A percentile compares a stretch with the other conserved stretches of the same genome.
Conservation (phyloP, 1,140 invertebrate species). For the Zaprionus taronus region DNA sequence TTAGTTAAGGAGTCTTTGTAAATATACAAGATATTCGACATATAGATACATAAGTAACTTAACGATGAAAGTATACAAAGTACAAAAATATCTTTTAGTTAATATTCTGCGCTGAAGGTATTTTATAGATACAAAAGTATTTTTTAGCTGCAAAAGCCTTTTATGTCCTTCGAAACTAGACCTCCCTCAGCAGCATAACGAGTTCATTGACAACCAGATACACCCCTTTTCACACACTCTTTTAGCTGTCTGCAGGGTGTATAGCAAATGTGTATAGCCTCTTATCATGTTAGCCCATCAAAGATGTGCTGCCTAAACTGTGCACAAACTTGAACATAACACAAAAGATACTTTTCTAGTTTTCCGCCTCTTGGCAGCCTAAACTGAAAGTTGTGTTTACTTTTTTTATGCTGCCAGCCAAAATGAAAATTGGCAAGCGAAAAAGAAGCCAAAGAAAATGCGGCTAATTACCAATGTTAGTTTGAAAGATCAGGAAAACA, state of each 20-base stretch:
- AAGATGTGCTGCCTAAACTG: not conserved
- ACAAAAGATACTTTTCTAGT: constrained; percentile 10
- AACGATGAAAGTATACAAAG: too few species aligned
- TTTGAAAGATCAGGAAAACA: not conserved
- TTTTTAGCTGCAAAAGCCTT: too few species aligned
- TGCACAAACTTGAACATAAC: not conserved
- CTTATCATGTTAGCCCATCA: not conserved
- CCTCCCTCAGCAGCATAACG: too few species aligned
- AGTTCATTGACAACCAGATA: not conserved
- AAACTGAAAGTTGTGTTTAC: not conserved
- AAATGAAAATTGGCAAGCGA: constrained; percentile 32
- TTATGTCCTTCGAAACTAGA: too few species aligned
- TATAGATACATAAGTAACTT: not conserved
- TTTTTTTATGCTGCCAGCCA: constrained; percentile 19
- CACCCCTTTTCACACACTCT: not conserved
- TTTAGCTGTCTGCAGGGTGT: not conserved
- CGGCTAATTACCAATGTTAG: constrained; percentile 31
- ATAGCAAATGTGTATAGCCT: not conserved
- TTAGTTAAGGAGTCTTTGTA: not conserved
- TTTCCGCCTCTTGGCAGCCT: constrained; percentile 26
- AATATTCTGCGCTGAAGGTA: too few species aligned
- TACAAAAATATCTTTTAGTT: too few species aligned
- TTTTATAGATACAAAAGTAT: too few species aligned
- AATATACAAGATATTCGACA: not conserved
- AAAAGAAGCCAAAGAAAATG: constrained; percentile 21